These are phyloP conservation scores for Megaustenia siamemsis DNA, from an alignment of 2,888 invertebrate genomes.

Conservation along the genomic window DNA sequence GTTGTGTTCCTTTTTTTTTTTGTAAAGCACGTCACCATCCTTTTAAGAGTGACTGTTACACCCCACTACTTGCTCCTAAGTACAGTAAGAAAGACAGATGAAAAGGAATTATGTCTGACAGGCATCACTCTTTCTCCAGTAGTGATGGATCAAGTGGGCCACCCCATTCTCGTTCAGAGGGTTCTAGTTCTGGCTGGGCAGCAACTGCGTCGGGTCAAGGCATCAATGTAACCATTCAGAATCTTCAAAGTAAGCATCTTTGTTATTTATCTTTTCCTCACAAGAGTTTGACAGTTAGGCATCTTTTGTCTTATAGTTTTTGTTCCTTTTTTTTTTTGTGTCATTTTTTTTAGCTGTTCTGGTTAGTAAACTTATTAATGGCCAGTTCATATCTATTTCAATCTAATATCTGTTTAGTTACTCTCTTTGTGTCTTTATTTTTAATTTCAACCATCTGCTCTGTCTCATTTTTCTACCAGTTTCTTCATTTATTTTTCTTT, in stretches of 20 bases:
- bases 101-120: slow-evolving; percentile 34
- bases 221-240: slow-evolving; percentile 57
- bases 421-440: too few relatives aligned
- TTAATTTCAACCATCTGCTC: too few relatives aligned
- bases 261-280: background rate
- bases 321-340: too few relatives aligned
- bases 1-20: too few relatives aligned
- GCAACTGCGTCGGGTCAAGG: slow-evolving; percentile 42
- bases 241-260: slow-evolving; percentile 53
- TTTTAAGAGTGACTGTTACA: too few relatives aligned
- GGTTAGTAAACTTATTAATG: background rate
- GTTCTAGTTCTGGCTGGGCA: slow-evolving; percentile 5
- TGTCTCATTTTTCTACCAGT: too few relatives aligned
- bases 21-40: too few relatives aligned
- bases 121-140: slow-evolving; percentile 20
- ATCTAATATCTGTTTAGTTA: too few relatives aligned
- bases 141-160: slow-evolving; percentile 28
- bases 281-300: too few relatives aligned
- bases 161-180: background rate
- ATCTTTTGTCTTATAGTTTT: too few relatives aligned
- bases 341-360: background rate
- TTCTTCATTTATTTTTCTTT: too few relatives aligned
- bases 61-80: too few relatives aligned
- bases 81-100: background rate
- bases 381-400: background rate